These are phyloP conservation scores for Microctonus hyperodae DNA, from an alignment of 2,888 invertebrate genomes.

Conservation along the genomic window DNA sequence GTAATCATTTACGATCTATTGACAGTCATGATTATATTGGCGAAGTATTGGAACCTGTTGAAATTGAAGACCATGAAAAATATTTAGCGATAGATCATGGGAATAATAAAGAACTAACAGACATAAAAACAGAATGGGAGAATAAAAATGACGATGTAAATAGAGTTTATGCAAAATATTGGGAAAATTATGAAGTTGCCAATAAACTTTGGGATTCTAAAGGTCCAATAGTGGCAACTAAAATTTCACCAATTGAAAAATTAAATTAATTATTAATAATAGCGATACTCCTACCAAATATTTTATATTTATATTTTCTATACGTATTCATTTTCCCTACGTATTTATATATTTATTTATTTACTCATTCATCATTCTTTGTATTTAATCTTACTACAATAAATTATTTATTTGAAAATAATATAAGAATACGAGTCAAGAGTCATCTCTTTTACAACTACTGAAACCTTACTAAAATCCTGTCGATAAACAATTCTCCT, in stretches of 20 bases:
- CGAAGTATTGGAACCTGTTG: background rate
- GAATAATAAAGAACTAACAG: constrained; percentile 2
- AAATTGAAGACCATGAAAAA: background rate
- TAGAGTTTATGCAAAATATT: constrained; percentile 40
- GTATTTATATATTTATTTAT: too few species aligned
- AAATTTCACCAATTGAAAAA: constrained; percentile 10
- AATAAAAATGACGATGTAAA: constrained; percentile 15
- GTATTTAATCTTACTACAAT: background rate
- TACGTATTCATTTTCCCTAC: too few species aligned
- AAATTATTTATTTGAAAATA: background rate
- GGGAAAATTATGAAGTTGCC: constrained; percentile 45
- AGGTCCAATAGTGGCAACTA: constrained; percentile 32
- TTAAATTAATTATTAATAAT: background rate
- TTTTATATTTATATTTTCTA: too few species aligned
- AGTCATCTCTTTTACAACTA: background rate
- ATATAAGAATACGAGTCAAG: background rate
- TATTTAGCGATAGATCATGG: background rate
- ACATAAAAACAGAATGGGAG: constrained; percentile 22
- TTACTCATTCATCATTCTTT: background rate
- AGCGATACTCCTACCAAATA: background rate
- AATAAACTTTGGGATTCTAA: constrained; percentile 48
- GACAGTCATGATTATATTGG: constrained; percentile 14
- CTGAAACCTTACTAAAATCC: background rate
- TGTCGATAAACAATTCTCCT: background rate
- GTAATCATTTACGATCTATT: constrained; percentile 10